Conservation (phyloP, 2,113 vertebrate genomes). For the Hippocampus mohnikei region DNA sequence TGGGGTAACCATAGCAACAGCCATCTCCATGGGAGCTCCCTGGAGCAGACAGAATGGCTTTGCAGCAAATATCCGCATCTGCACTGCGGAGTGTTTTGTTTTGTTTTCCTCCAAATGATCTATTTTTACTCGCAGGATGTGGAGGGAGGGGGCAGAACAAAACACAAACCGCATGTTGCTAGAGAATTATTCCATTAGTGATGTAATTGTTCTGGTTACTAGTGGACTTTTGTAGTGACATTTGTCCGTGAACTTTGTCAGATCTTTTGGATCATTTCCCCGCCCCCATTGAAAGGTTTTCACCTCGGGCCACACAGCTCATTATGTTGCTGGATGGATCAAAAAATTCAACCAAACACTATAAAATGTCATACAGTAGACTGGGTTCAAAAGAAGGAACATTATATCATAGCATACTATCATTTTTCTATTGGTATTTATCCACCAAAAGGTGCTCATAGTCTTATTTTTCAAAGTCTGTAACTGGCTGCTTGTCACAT, state of each 20-base stretch:
- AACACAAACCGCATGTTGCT: slow-evolving; percentile 15
- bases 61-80: slow-evolving; percentile 46
- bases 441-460: slow-evolving; percentile 8
- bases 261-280: slow-evolving; percentile 32
- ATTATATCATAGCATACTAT: background rate
- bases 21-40: slow-evolving; percentile 48
- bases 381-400: background rate
- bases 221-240: slow-evolving; percentile 63
- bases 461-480: slow-evolving; percentile 16
- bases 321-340: background rate
- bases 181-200: slow-evolving; percentile 32
- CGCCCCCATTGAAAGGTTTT: slow-evolving; percentile 27
- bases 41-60: slow-evolving; percentile 49
- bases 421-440: background rate
- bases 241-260: slow-evolving; percentile 58
- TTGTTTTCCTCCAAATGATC: slow-evolving; percentile 53
- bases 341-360: slow-evolving; percentile 19
- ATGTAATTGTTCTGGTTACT: slow-evolving; percentile 54
- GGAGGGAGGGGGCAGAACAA: slow-evolving; percentile 26
- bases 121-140: slow-evolving; percentile 54
- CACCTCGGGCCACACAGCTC: background rate
- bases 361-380: slow-evolving; percentile 5
- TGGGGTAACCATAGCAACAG: slow-evolving; percentile 58
- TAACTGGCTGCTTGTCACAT: background rate
- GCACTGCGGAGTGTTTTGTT: slow-evolving; percentile 31